Percentiles rank a stretch among this genome's conserved stretches.
Evolutionary conservation across 2,113 vertebrate genomes (phyloP).

Genomic region (Malurus cyaneus): DNA sequence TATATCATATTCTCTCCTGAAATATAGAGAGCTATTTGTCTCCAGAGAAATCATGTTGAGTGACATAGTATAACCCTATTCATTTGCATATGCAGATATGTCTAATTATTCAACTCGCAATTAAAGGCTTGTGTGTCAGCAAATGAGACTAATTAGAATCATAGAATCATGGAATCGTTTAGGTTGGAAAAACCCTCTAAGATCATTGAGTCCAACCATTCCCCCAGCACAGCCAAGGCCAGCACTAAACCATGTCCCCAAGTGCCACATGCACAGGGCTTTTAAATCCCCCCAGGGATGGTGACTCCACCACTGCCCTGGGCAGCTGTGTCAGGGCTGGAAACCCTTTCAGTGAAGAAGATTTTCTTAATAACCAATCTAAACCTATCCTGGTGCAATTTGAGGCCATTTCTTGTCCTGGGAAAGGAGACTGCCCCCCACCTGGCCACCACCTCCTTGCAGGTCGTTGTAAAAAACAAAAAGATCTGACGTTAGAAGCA

Average conservation of each 20-base stretch:
- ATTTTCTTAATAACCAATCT: not conserved
- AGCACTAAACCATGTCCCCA: not conserved
- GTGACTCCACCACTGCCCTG: not conserved
- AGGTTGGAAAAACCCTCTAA: slow-evolving; percentile 16
- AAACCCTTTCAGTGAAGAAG: not conserved
- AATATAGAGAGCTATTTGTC: slow-evolving; percentile 68
- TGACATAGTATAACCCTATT: slow-evolving; percentile 60
- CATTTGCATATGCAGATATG: slow-evolving; percentile 81
- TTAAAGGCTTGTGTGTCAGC: slow-evolving; percentile 80
- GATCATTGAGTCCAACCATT: not conserved
- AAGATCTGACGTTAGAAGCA: not conserved
- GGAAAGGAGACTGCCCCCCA: not conserved
- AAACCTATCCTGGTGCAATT: not conserved
- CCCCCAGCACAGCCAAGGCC: not conserved
- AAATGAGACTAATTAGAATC: slow-evolving; percentile 80
- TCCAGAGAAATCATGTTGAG: slow-evolving; percentile 70
- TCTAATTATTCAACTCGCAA: slow-evolving; percentile 76
- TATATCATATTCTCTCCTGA: slow-evolving; percentile 64
- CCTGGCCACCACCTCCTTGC: not conserved
- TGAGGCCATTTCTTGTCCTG: not conserved
- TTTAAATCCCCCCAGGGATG: not conserved
- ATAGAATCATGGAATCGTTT: slow-evolving; percentile 15
- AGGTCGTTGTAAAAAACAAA: not conserved
- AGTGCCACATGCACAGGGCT: not conserved
- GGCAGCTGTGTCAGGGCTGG: not conserved